Evolutionary conservation across 2,113 vertebrate genomes (phyloP), one percentile per base, ranked within the genome.

Genomic region (Scalopus aquaticus): DNA sequence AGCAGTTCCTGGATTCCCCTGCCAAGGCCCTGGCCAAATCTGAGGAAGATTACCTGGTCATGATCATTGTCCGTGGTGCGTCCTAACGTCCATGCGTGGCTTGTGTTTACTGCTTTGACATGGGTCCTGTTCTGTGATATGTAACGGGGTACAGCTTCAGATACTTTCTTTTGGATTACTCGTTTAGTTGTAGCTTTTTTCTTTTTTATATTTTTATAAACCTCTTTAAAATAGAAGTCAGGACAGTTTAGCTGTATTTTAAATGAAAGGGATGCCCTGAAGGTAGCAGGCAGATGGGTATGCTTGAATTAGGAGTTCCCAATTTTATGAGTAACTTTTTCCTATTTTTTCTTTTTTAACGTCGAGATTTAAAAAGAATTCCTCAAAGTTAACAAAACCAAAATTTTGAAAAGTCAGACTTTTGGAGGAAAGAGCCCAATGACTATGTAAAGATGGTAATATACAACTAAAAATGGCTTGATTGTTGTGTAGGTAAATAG

Each of bases 11-110:
- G 98, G 99, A 99, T 99, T 99, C 99, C 97, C 99, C 99, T 97
- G 99, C 99, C 97, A 99, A 99, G 99, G 99, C 99, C 90, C 97
- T 99, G 98, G 99, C 99, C 98, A 99, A 99, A 99, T 99, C 99
- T 94, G 99, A 99, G 98, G 99, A 99, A 96, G 99, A 99, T 99
- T 99, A 99, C 98, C 98, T 99, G 98, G 99, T 99, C 98, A 99
- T 99, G 99, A 99, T 99, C 98, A 99, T 99, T 98, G 99, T 99
- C 92, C 99, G 99, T 82, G 99, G 99, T 98, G 99, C 99, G 32
- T 99, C 99, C 97, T 99, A 99, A 99, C 97, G 97, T 97, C 94
- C 97, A 98, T 95, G 96, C 98, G 96, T 98, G 98, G 94, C 96
- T 97, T 98, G 95, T 98, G 97, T 97, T 98, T 96, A 92, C 97